A percentile compares a stretch with the other conserved stretches of the same genome.
Conservation (phyloP, 2,113 vertebrate genomes). For the Dendropsophus ebraccatus region DNA sequence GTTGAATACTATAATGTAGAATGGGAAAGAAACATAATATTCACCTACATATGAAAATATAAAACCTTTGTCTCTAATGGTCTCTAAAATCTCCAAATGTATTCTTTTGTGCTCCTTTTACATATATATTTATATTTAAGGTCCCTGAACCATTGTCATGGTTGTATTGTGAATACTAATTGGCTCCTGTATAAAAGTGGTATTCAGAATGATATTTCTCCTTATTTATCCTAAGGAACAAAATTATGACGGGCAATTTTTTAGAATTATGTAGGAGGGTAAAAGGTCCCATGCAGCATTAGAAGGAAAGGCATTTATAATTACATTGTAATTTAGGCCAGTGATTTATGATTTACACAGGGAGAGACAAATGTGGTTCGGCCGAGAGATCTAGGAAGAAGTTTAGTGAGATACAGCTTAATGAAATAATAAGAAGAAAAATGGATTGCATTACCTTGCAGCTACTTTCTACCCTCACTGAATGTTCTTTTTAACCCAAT, state of each 20-base stretch:
- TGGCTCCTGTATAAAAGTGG: conserved; percentile 81
- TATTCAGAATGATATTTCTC: conserved; percentile 81
- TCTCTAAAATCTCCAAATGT: too few species aligned
- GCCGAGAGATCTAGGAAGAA: conserved; percentile 79
- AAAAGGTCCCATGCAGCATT: conserved; percentile 94
- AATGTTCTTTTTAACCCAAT: conserved; percentile 28
- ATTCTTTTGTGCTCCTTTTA: neutral
- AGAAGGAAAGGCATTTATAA: conserved; percentile 95
- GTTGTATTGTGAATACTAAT: conserved; percentile 83
- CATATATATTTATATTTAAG: neutral
- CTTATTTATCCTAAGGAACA: conserved; percentile 81
- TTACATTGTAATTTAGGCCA: conserved; percentile 99
- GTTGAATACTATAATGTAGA: too few species aligned
- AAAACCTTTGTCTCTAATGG: too few species aligned
- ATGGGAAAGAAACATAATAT: too few species aligned
- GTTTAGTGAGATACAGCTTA: conserved; percentile 90
- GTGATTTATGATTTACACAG: conserved; percentile 88
- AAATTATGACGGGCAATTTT: conserved; percentile 92
- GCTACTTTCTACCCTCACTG: conserved; percentile 22
- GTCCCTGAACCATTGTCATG: conserved; percentile 78
- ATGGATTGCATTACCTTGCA: conserved; percentile 75
- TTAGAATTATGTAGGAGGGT: conserved; percentile 97
- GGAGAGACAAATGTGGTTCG: conserved; percentile 81
- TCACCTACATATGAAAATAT: too few species aligned
- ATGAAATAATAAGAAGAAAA: conserved; percentile 97